These are phyloP conservation scores for Echeneis naucrates DNA, from an alignment of 2,797 vertebrate genomes.

Conservation along the genomic window DNA sequence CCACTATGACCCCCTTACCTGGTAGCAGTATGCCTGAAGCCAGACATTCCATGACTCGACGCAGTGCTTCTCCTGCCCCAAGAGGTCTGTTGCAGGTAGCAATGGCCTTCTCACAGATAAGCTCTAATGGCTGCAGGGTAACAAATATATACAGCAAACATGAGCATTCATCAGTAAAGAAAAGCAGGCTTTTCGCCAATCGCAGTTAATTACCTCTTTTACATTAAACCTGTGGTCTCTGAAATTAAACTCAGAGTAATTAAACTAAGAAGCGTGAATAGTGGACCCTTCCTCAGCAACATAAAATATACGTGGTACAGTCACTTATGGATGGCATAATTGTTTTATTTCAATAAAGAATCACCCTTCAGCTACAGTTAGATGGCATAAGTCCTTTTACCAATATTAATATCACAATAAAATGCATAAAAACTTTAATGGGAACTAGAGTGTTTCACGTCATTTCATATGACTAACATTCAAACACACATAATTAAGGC, in stretches of 20 bases:
- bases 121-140: constrained; percentile 91
- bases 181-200: background rate
- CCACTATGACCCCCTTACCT: constrained; percentile 80
- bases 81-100: constrained; percentile 98
- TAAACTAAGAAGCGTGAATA: background rate
- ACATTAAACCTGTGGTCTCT: background rate
- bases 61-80: constrained; percentile 96
- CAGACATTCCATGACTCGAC: constrained; percentile 98
- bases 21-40: constrained; percentile 97
- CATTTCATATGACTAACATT: constrained; percentile 16
- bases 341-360: constrained; percentile 11
- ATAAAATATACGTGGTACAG: background rate
- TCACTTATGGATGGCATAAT: constrained; percentile 6
- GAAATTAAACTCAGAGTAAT: background rate
- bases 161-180: background rate
- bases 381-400: background rate
- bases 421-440: constrained; percentile 2
- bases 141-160: constrained; percentile 28
- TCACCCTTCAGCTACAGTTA: background rate
- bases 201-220: background rate
- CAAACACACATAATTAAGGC: constrained; percentile 17
- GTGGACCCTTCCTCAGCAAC: background rate
- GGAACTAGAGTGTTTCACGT: background rate
- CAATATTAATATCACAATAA: background rate
- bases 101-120: constrained; percentile 99